Evolutionary conservation across 2,797 vertebrate species (phyloP), one percentile per base, ranked within the genome.

Genomic region (Eupleurogrammus muticus): DNA sequence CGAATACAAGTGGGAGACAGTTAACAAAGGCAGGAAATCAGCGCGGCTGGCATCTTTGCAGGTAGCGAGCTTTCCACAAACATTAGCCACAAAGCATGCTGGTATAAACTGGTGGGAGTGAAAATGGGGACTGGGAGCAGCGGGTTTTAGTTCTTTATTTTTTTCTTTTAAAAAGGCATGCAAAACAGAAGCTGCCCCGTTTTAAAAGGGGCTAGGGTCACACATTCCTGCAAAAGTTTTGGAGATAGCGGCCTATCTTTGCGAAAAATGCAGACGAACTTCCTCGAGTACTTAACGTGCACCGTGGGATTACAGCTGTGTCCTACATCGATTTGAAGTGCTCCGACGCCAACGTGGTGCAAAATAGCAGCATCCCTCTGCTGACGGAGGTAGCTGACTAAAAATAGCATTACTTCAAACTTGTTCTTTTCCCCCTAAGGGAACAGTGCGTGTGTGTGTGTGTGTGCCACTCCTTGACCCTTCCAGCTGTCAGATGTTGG

Each of bases 351-450:
- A 44, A 51, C 55, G 21, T 55, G 80, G 84, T 83, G 81, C 40
- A 60, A 86, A 83, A 79, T 88, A 84, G 83, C 79, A 73, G 64
- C 54, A 48, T 70, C 61, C 75, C 66, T 70, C 28, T 69, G 70
- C 75, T 73, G 77, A 78, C 58, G 19, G 75, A 77, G 65, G 72
- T 63, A 46, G 80, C 63, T 42, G 65, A 1, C 89, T 89, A 90
- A 89, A 91, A 90, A 93, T 92, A 93, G 79, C 66, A 35, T 20
- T 14, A 67, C 89, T 92, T 85, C 75, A 84, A 90, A 82, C 72
- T 55, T 74, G 55, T 58, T 77, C 74, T 84, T 73, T 59, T 74
- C 68, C 53, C 71, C 83, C 77, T 65, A 28, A 46, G 73, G 80
- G 53, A 76, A 62, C 66, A 60, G 28, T 6, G n/a, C n/a, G 61